phyloP scores from a whole-genome alignment of 2,113 vertebrate species.

The Oryzias javanicus region DNA sequence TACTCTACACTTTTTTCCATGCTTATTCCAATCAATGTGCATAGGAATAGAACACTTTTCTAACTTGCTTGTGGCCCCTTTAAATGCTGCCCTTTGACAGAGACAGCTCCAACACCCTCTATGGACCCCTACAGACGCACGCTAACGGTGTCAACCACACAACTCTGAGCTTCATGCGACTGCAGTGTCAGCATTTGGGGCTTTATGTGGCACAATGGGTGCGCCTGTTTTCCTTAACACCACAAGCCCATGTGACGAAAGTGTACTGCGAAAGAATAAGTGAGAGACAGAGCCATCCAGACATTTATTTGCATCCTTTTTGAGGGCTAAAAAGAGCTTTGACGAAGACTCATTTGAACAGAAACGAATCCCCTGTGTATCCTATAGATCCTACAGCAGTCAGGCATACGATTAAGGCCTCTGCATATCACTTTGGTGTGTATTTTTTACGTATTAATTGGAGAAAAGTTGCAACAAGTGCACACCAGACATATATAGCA shows the following conservation, averaged over 20 bases:
- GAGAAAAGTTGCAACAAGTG: conserved; percentile 56
- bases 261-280: conserved; percentile 64
- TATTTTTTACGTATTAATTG: background rate
- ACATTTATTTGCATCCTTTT: conserved; percentile 75
- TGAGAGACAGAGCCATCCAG: conserved; percentile 64
- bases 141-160: conserved; percentile 21
- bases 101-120: conserved; percentile 24
- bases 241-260: conserved; percentile 75
- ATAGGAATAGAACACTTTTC: background rate
- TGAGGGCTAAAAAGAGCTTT: conserved; percentile 54
- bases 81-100: conserved; percentile 51
- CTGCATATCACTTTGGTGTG: too few relatives aligned
- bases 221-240: conserved; percentile 81
- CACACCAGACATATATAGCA: conserved; percentile 71
- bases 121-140: conserved; percentile 24
- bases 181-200: conserved; percentile 79
- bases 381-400: conserved; percentile 8
- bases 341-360: conserved; percentile 26
- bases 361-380: conserved; percentile 20
- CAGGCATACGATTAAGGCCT: conserved; percentile 1
- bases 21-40: too few relatives aligned
- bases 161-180: conserved; percentile 62
- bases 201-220: conserved; percentile 79
- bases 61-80: conserved; percentile 34
- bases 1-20: background rate